Conservation (phyloP, 30 jellyfish, hydroid and myxozoan genomes). For the Clytia hemisphaerica region DNA sequence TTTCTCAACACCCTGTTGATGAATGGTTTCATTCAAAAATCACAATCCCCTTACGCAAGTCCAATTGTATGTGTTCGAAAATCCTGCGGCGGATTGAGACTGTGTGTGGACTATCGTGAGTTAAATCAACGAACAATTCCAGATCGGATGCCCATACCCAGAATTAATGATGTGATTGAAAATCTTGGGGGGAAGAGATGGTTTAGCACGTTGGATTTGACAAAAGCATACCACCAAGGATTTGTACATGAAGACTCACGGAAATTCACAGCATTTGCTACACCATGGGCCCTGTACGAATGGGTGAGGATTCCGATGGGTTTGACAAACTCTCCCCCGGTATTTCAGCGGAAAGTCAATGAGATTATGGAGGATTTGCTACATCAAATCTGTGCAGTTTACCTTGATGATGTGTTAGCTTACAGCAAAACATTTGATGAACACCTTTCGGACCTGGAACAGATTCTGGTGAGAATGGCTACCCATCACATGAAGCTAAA, state of each 20-base stretch:
- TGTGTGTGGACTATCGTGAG: conserved; percentile 37
- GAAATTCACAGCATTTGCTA: conserved; percentile 34
- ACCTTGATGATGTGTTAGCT: conserved; percentile 23
- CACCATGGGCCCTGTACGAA: conserved; percentile 62
- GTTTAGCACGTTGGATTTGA: conserved; percentile 43
- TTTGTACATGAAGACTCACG: conserved; percentile 27
- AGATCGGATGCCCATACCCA: conserved; percentile 50
- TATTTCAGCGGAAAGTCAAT: too few species aligned
- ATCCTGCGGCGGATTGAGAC: conserved; percentile 18
- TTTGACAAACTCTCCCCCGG: too few species aligned
- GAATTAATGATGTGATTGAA: conserved; percentile 24
- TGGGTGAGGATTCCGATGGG: conserved; percentile 52
- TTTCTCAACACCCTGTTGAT: neutral
- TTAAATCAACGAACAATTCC: conserved; percentile 29
- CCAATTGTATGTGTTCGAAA: conserved; percentile 44
- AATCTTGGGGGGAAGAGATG: conserved; percentile 43
- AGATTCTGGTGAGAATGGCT: conserved; percentile 8
- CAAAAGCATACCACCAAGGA: conserved; percentile 53
- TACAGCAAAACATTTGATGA: conserved; percentile 22
- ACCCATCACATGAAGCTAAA: conserved; percentile 17
- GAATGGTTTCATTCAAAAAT: neutral
- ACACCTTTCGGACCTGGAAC: conserved; percentile 14
- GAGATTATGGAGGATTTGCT: too few species aligned
- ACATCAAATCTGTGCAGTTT: conserved; percentile 3
- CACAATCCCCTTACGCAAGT: conserved; percentile 24